Evolutionary conservation across 2,888 invertebrate genomes (phyloP), one percentile per base, ranked within the genome.

Genomic region (Ceriagrion tenellum): DNA sequence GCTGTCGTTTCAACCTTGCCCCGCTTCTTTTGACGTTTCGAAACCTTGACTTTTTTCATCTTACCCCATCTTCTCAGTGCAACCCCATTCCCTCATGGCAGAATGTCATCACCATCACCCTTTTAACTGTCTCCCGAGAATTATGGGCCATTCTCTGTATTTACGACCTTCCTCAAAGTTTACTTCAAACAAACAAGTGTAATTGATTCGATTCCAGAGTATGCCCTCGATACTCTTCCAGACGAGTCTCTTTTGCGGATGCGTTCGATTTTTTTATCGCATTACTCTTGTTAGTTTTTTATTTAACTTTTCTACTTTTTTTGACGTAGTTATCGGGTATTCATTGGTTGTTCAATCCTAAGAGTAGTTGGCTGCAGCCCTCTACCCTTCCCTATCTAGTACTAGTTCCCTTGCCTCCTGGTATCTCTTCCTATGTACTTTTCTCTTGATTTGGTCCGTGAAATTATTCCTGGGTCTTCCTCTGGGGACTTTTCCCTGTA

Each of bases 21-120:
- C 47, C 47, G 47, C 47, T 47, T 47, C 47, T 47, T 47, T 2
- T 47, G 47, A 12, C 13, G 69, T n/a, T 69, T 26, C 69, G n/a
- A 26, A 69, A 69, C 47, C 47, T 47, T n/a, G 69, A 69, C 35
- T 81, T 81, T 8, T 81, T n/a, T 81, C 81, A 35, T 8, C 12
- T 69, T n/a, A 26, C 81, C 30, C 35, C n/a, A 4, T 18, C 18
- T 35, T 69, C 16, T 10, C 81, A 81, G 16, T 35, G 1, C 6
- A 20, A 3, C 20, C n/a, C 69, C 69, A n/a, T 26, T n/a, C n/a
- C 69, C 26, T 8, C 35, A 0, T 26, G n/a, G n/a, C 4, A 12
- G 81, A 81, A 81, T 81, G 81, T 35, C 69, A n/a, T 69, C 69
- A n/a, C n/a, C 69, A n/a, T n/a, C 81, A 35, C 69, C 69, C 69